Percentiles rank a stretch among this genome's conserved stretches.
Conservation (phyloP, 2,113 vertebrate species). For the Columba livia region DNA sequence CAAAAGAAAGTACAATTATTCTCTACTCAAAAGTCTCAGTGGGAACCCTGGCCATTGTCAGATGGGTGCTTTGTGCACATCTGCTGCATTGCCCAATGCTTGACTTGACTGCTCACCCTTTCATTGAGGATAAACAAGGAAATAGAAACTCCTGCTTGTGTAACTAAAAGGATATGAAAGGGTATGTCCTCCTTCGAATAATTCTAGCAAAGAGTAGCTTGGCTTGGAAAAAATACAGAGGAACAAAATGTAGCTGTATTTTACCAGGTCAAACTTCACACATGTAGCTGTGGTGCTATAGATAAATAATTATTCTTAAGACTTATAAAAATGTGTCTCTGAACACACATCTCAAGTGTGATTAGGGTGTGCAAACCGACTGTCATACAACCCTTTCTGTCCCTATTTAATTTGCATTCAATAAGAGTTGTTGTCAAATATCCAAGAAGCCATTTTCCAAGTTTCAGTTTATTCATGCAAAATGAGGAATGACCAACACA, state of each 20-base stretch:
- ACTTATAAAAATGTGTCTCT: neutral
- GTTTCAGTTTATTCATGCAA: neutral
- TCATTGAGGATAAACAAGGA: slow-evolving; percentile 63
- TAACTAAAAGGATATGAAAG: slow-evolving; percentile 68
- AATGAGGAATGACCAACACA: neutral
- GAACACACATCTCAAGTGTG: neutral
- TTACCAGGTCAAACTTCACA: neutral
- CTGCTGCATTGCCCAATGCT: slow-evolving; percentile 67
- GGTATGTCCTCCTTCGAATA: neutral
- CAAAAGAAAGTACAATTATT: slow-evolving; percentile 69
- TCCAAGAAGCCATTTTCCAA: neutral
- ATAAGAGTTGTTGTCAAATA: neutral
- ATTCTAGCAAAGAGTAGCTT: neutral
- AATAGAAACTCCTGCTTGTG: slow-evolving; percentile 62
- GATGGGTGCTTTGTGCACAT: slow-evolving; percentile 72
- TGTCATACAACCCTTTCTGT: neutral
- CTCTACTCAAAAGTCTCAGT: slow-evolving; percentile 65
- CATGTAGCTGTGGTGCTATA: neutral
- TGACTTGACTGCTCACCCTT: slow-evolving; percentile 72
- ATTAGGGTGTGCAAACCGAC: neutral
- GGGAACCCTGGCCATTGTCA: slow-evolving; percentile 67
- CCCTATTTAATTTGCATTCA: neutral
- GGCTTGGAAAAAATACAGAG: neutral
- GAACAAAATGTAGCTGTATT: neutral
- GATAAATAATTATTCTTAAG: neutral